A percentile compares a stretch with the other conserved stretches of the same genome.
Conservation (phyloP, 2,888 invertebrate genomes). For the Ischnura elegans region DNA sequence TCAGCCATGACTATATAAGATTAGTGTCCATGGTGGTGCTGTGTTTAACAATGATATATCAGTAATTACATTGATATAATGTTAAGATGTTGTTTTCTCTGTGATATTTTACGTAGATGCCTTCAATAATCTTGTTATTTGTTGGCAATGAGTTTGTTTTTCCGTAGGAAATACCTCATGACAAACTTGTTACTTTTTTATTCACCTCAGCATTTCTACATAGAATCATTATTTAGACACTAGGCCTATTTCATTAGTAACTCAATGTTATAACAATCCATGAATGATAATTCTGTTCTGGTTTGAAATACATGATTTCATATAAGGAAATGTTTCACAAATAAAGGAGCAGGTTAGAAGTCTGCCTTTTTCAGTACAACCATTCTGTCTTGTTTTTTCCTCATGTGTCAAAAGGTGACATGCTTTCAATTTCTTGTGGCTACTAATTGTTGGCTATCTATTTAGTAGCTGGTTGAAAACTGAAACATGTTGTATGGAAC, state of each 20-base stretch:
- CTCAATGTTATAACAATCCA: constrained; percentile 11
- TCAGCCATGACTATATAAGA: background rate
- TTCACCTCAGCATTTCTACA: constrained; percentile 21
- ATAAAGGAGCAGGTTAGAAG: constrained; percentile 38
- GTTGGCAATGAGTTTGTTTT: constrained; percentile 23
- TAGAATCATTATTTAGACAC: constrained; percentile 31
- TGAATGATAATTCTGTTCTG: constrained; percentile 21
- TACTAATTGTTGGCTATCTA: too few species aligned
- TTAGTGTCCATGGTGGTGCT: constrained; percentile 33
- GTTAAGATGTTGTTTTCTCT: constrained; percentile 38
- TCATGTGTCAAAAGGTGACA: background rate
- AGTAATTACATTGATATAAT: constrained; percentile 35
- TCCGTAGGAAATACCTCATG: constrained; percentile 33
- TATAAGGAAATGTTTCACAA: constrained; percentile 31
- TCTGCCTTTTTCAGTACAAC: constrained; percentile 34
- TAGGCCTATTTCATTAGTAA: constrained; percentile 15
- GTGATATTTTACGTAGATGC: constrained; percentile 38
- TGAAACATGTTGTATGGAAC: too few species aligned
- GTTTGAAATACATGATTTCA: background rate
- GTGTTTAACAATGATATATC: constrained; percentile 37
- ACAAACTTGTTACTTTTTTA: constrained; percentile 31
- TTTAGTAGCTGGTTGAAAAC: too few species aligned
- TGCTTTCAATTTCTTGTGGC: too few species aligned
- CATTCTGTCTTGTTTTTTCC: constrained; percentile 25
- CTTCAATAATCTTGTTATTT: constrained; percentile 10